Percentiles rank a stretch among this genome's conserved stretches.
Evolutionary conservation across 2,888 invertebrate species (phyloP).

Genomic region (Lepidocyrtinus sp.): DNA sequence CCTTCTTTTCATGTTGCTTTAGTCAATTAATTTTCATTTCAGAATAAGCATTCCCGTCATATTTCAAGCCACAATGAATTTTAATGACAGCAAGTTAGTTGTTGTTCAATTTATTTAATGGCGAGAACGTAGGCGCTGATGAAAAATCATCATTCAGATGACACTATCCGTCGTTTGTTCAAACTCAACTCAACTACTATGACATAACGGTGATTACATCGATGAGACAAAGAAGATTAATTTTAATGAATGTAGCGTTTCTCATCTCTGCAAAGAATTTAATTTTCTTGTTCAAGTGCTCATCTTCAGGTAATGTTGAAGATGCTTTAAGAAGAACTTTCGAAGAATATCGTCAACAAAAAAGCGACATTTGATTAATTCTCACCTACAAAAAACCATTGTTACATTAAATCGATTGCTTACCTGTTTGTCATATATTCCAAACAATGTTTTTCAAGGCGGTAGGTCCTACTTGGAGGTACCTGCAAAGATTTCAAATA

Average conservation of each 20-base stretch:
- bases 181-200: neutral
- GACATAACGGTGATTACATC: neutral
- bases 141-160: conserved; percentile 10
- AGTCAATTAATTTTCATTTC: conserved; percentile 35
- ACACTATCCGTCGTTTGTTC: neutral
- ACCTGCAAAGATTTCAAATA: conserved; percentile 47
- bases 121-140: neutral
- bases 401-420: too few species aligned
- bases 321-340: neutral
- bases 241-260: neutral
- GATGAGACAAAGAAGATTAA: conserved; percentile 14
- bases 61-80: conserved; percentile 40
- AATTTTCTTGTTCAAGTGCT: neutral
- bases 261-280: neutral
- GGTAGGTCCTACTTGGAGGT: conserved; percentile 41
- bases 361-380: conserved; percentile 4
- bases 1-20: neutral
- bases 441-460: conserved; percentile 40
- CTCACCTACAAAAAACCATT: neutral
- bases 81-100: conserved; percentile 43
- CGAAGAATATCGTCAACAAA: neutral
- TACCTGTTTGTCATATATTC: conserved; percentile 60
- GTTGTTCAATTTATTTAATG: conserved; percentile 40
- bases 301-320: neutral
- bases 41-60: conserved; percentile 28